These are phyloP conservation scores for Bradysia coprophila DNA, from an alignment of 1,140 invertebrate genomes.

Conservation along the genomic window DNA sequence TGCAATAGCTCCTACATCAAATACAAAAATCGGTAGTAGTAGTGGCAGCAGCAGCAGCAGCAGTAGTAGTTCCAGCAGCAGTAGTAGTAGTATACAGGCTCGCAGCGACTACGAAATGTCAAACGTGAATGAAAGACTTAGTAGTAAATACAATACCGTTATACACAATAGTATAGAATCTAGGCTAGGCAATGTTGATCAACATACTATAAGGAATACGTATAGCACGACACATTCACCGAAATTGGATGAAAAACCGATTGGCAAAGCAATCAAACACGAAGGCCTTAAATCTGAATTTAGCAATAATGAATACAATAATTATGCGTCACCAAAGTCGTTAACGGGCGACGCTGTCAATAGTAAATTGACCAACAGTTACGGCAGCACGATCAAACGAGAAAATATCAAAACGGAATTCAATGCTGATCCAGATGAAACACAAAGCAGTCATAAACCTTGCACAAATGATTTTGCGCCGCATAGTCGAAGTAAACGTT, in stretches of 20 bases:
- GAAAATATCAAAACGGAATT: slow-evolving; percentile 2
- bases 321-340: background rate
- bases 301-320: background rate
- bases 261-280: slow-evolving; percentile 1
- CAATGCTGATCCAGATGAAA: background rate
- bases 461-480: background rate
- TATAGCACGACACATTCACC: background rate
- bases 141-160: background rate
- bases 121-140: background rate
- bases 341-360: background rate
- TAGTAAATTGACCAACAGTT: background rate
- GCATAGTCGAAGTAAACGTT: slow-evolving; percentile 15
- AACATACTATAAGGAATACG: background rate
- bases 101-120: background rate
- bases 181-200: background rate
- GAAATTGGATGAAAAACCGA: background rate
- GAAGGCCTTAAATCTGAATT: slow-evolving; percentile 3
- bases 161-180: background rate
- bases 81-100: background rate
- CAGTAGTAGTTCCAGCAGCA: background rate
- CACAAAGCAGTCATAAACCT: background rate
- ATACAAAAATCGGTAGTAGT: background rate
- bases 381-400: background rate
- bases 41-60: background rate
- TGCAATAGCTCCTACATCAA: background rate